Evolutionary conservation across 2,113 vertebrate genomes (phyloP).

Genomic region (Azemiops feae): DNA sequence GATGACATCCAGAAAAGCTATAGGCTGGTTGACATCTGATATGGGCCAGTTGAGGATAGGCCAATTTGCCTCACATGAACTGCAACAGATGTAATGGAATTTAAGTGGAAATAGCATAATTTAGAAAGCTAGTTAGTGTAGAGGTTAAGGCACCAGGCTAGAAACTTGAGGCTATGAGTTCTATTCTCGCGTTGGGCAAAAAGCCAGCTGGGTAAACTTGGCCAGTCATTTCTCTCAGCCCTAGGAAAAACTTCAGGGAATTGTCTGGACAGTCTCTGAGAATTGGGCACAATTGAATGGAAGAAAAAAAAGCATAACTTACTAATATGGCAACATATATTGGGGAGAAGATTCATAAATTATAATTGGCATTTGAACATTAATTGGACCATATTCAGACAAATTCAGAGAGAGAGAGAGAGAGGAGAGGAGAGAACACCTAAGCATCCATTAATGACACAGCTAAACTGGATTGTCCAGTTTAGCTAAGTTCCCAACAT

Average conservation of each 20-base stretch:
- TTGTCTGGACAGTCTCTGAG: neutral
- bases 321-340: neutral
- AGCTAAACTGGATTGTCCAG: neutral
- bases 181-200: neutral
- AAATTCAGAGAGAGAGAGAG: neutral
- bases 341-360: neutral
- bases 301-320: neutral
- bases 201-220: neutral
- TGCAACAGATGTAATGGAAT: neutral
- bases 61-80: neutral
- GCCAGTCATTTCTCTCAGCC: neutral
- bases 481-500: neutral
- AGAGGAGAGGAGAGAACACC: neutral
- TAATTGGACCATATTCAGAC: neutral
- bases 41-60: neutral
- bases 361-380: neutral
- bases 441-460: neutral
- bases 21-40: neutral
- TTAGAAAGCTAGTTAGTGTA: neutral
- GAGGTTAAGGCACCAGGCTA: neutral
- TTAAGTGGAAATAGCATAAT: neutral
- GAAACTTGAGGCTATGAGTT: neutral
- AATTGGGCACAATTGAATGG: neutral
- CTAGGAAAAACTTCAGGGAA: neutral
- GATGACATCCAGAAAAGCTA: neutral